Base-by-base conservation (phyloP, 2,113 vertebrate genomes). In the Sylvilagus bachmani region DNA sequence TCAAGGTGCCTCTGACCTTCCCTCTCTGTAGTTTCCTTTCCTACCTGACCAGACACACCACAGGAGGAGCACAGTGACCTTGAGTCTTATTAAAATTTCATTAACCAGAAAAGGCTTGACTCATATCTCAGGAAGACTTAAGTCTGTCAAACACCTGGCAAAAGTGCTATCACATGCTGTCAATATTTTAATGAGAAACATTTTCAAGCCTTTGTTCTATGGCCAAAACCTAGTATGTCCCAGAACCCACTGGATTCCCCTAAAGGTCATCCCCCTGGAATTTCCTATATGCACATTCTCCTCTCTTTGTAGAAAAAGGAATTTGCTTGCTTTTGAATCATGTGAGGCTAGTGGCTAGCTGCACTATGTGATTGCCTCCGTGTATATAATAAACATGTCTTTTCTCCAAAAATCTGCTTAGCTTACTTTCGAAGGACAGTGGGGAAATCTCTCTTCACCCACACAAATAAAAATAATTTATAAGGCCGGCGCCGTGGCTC, bases 381-480 rank as follows among this genome's bases (percentile, higher is more conserved):
- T 64, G 29, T 38, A 25, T 10, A 27, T 6, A 66, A 44, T 31
- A 64, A 79, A 61, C 25, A 10, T 69, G 7, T 36, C 36, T 36
- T 79, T 69, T 69, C 21, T 71, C 7, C 6, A 44, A 36, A 73
- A 51, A 74, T 73, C 36, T 70, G 27, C 25, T 55, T 33, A 38
- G 19, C 16, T 10, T 80, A 64, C 67, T 51, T 21, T 38, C 9
- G 38, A 49, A 67, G 29, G 49, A 14, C 36, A 21, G 73, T 70
- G 36, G 8, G 11, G 22, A 51, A 53, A 55, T 38, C 73, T 31
- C 13, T 31, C 6, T 17, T 55, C 12, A 11, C 6, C 13, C 19
- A 27, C 22, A 74, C 29, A 93, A 70, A 62, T 49, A 53, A 89
- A 82, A 33, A 83, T 64, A 75, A 38, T 89, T 75, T 85, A 58